A percentile compares a stretch with the other conserved stretches of the same genome.
Conservation (phyloP, 1,140 invertebrate species). For the Acromyrmex heyeri region DNA sequence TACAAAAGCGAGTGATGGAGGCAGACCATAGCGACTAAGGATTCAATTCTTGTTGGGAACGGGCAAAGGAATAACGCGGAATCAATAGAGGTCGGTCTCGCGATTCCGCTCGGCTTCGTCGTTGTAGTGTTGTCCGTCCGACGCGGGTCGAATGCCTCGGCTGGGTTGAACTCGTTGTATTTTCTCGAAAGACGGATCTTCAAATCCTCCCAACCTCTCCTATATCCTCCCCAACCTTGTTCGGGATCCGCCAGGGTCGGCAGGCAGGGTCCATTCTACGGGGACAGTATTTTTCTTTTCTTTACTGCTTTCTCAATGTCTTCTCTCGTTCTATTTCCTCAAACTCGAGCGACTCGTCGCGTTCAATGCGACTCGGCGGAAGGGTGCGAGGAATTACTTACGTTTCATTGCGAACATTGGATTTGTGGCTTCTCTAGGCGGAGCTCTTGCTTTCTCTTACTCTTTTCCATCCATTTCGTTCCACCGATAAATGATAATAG, state of each 20-base stretch:
- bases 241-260: conserved; percentile 71
- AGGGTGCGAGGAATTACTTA: conserved; percentile 72
- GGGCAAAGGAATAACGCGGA: conserved; percentile 72
- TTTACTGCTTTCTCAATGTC: conserved; percentile 64
- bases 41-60: conserved; percentile 82
- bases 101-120: conserved; percentile 45
- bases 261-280: conserved; percentile 67
- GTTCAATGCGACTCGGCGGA: conserved; percentile 66
- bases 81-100: conserved; percentile 74
- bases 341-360: conserved; percentile 40
- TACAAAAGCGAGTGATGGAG: conserved; percentile 49
- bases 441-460: not conserved
- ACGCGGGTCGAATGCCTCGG: conserved; percentile 57
- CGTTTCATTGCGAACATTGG: conserved; percentile 66
- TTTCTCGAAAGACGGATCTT: conserved; percentile 82
- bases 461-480: not conserved
- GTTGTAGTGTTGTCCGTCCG: conserved; percentile 62
- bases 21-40: conserved; percentile 78
- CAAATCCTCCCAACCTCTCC: conserved; percentile 73
- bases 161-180: conserved; percentile 80
- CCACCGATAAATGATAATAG: conserved; percentile 39
- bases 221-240: conserved; percentile 45
- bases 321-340: conserved; percentile 69
- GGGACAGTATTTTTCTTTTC: conserved; percentile 73
- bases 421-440: conserved; percentile 20